Conservation (phyloP, 2,888 invertebrate genomes). For the Orthonevra nobilis region DNA sequence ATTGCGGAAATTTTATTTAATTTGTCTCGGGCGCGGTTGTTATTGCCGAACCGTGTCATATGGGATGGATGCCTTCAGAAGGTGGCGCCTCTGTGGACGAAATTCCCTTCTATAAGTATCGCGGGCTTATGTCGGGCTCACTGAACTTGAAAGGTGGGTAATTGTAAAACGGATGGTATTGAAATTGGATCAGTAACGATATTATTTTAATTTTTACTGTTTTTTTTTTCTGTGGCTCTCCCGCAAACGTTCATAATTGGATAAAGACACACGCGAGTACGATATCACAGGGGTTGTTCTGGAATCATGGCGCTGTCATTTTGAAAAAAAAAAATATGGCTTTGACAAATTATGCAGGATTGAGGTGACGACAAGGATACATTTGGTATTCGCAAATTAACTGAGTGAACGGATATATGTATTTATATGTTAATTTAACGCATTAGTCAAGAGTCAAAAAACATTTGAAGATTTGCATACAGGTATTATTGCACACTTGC, state of each 20-base stretch:
- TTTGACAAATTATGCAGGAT: too few species aligned
- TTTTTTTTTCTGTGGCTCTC: constrained; percentile 14
- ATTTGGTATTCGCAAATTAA: too few species aligned
- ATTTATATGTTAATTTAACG: too few species aligned
- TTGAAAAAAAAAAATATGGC: too few species aligned
- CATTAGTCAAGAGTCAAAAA: too few species aligned
- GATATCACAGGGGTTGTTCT: too few species aligned
- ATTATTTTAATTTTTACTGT: constrained; percentile 43
- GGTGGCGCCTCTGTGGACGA: constrained; percentile 32
- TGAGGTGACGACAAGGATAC: too few species aligned
- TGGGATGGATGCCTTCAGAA: constrained; percentile 44
- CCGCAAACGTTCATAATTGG: constrained; percentile 71
- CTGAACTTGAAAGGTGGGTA: constrained; percentile 80
- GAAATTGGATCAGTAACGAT: constrained; percentile 66
- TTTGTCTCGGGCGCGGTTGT: constrained; percentile 73
- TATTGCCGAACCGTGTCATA: constrained; percentile 57
- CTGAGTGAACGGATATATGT: too few species aligned
- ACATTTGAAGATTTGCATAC: too few species aligned
- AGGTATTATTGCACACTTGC: too few species aligned
- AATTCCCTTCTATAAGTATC: constrained; percentile 14
- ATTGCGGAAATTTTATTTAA: constrained; percentile 79
- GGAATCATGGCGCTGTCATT: too few species aligned
- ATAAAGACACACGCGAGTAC: too few species aligned
- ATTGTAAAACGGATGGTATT: constrained; percentile 76
- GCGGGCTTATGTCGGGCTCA: constrained; percentile 72